Evolutionary conservation across 2,113 vertebrate species (phyloP).

Genomic region (Lasiurus borealis): DNA sequence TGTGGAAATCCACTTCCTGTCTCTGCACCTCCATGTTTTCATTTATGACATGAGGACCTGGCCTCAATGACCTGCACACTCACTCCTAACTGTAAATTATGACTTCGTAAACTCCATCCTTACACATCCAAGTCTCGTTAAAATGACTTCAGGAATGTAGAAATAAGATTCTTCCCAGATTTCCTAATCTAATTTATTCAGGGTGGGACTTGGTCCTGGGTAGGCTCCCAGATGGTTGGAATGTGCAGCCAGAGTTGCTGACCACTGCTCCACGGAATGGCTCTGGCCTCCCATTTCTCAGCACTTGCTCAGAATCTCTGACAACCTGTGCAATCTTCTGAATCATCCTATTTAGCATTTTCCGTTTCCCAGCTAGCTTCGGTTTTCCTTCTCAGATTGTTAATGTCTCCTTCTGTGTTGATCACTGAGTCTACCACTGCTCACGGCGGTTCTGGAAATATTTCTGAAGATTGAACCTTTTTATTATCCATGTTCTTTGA

Average conservation of each 20-base stretch:
- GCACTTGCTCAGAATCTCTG: background rate
- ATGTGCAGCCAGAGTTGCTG: background rate
- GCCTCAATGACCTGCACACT: background rate
- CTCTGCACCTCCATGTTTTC: background rate
- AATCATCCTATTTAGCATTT: background rate
- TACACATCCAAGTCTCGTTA: background rate
- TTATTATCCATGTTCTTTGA: background rate
- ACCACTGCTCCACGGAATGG: too few species aligned
- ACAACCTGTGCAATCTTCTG: background rate
- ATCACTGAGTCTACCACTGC: background rate
- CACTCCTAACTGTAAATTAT: background rate
- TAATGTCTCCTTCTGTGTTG: background rate
- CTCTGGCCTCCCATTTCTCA: background rate
- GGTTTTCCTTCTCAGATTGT: background rate
- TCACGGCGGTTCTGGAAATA: background rate
- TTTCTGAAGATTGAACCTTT: background rate
- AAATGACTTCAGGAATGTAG: background rate
- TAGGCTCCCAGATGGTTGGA: background rate
- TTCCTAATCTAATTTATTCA: background rate
- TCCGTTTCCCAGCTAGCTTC: background rate
- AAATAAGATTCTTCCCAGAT: background rate
- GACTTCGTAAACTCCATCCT: background rate
- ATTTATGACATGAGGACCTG: background rate
- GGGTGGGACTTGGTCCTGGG: background rate
- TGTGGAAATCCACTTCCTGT: background rate